Percentiles rank a stretch among this genome's conserved stretches.
These are phyloP conservation scores for Leptinotarsa undecemlineata DNA, from an alignment of 1,140 invertebrate species.

Conservation along the genomic window DNA sequence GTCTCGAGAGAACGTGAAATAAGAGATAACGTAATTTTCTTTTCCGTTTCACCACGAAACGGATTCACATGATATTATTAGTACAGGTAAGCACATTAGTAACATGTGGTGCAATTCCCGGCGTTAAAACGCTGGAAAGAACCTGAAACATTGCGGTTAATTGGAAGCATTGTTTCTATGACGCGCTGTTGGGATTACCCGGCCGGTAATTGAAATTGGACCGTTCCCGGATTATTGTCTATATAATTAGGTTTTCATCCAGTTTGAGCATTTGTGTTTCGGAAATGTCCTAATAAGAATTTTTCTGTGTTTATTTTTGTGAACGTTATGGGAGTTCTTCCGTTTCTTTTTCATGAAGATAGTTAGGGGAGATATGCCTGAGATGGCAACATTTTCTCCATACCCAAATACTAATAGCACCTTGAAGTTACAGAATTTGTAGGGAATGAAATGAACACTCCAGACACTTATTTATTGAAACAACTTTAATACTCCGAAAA, in stretches of 20 bases:
- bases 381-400: too few species aligned
- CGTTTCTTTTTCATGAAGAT: too few species aligned
- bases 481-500: too few species aligned
- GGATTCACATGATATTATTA: neutral
- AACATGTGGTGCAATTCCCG: neutral
- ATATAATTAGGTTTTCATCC: neutral
- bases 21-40: neutral
- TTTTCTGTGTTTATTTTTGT: neutral
- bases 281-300: neutral
- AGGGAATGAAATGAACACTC: too few species aligned
- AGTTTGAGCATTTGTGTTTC: neutral
- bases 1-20: neutral
- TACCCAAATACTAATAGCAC: too few species aligned
- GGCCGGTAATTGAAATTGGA: neutral
- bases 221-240: neutral
- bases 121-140: neutral
- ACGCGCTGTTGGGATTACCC: neutral
- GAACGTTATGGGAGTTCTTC: too few species aligned
- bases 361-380: too few species aligned
- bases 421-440: too few species aligned
- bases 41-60: neutral
- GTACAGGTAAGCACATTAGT: neutral
- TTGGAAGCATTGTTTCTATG: neutral
- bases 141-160: neutral
- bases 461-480: too few species aligned